These are phyloP conservation scores for Lutraria rhynchaena DNA, from an alignment of 1,140 invertebrate species.

Conservation along the genomic window DNA sequence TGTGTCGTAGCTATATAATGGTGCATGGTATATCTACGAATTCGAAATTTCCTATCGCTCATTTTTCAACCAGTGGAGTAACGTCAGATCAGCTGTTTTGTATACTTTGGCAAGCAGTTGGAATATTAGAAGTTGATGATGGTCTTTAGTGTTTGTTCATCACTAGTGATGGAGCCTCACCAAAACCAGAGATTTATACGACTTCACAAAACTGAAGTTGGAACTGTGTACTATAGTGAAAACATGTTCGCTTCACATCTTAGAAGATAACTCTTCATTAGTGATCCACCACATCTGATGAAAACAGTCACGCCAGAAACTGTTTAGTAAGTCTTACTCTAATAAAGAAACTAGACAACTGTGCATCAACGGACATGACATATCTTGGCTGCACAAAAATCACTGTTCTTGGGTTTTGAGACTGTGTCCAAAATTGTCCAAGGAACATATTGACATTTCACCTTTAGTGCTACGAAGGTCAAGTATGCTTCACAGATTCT, in stretches of 20 bases:
- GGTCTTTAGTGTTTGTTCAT: conserved; percentile 49
- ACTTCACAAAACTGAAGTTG: background rate
- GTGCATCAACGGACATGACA: conserved; percentile 57
- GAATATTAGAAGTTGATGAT: conserved; percentile 24
- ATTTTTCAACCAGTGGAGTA: conserved; percentile 54
- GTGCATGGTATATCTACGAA: conserved; percentile 28
- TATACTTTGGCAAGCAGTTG: conserved; percentile 59
- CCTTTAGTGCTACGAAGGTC: conserved; percentile 51
- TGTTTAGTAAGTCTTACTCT: conserved; percentile 3
- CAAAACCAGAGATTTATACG: conserved; percentile 51
- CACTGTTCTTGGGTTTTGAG: conserved; percentile 46
- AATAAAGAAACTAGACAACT: conserved; percentile 30
- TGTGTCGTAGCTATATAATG: conserved; percentile 41
- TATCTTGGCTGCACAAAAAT: conserved; percentile 59
- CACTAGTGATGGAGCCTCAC: conserved; percentile 62
- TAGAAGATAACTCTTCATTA: conserved; percentile 1
- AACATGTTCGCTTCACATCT: background rate
- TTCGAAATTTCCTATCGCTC: conserved; percentile 56
- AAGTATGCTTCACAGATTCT: conserved; percentile 60
- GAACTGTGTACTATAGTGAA: background rate
- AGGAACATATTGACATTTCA: conserved; percentile 35
- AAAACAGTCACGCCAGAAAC: conserved; percentile 30
- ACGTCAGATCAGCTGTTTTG: conserved; percentile 56
- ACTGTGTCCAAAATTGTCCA: conserved; percentile 39
- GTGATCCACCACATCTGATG: conserved; percentile 2